Evolutionary conservation across 2,113 vertebrate species (phyloP).

Genomic region (Passerina amoena): DNA sequence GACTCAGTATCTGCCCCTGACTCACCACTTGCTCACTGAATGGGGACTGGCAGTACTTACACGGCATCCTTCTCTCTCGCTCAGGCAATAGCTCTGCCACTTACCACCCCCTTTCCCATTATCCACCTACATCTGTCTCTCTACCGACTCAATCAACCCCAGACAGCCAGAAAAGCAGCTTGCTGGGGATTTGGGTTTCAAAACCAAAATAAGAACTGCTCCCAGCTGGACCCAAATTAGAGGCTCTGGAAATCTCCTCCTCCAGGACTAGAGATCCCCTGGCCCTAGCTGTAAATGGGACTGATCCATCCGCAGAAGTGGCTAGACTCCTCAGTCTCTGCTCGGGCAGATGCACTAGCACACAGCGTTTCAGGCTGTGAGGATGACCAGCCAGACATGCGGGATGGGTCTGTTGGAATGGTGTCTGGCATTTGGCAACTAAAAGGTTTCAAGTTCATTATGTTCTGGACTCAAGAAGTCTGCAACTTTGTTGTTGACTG

Average conservation of each 20-base stretch:
- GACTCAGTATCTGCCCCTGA: slow-evolving; percentile 61
- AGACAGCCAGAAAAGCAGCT: slow-evolving; percentile 43
- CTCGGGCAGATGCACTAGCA: background rate
- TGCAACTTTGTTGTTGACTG: background rate
- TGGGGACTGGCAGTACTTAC: slow-evolving; percentile 55
- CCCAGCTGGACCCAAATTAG: background rate
- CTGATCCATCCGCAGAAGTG: background rate
- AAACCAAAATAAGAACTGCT: slow-evolving; percentile 33
- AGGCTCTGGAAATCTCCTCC: background rate
- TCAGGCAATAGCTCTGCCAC: slow-evolving; percentile 54
- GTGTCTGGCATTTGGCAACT: background rate
- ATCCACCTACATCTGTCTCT: slow-evolving; percentile 65
- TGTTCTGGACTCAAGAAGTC: background rate
- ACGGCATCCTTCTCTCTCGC: slow-evolving; percentile 19
- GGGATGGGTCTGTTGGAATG: background rate
- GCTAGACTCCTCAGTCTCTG: background rate
- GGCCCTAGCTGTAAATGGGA: background rate
- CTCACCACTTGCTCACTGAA: slow-evolving; percentile 58
- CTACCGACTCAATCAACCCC: slow-evolving; percentile 38
- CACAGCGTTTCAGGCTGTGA: background rate
- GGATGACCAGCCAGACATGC: background rate
- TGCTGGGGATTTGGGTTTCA: background rate
- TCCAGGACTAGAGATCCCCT: background rate
- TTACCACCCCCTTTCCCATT: slow-evolving; percentile 58
- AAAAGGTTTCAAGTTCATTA: background rate